Base-by-base conservation (phyloP, 2,797 vertebrate genomes). In the Garrulus glandarius region DNA sequence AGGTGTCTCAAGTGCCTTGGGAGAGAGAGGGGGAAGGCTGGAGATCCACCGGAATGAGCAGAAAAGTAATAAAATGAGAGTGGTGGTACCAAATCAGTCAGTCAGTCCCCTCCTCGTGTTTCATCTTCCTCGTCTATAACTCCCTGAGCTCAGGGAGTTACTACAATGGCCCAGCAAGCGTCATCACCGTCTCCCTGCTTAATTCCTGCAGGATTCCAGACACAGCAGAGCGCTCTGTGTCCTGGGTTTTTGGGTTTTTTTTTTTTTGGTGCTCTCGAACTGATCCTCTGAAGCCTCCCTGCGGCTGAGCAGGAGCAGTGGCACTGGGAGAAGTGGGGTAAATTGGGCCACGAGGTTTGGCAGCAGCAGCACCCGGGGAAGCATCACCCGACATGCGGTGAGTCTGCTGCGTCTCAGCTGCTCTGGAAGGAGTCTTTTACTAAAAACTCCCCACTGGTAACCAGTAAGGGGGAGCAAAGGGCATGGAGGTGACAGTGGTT, bases 201-300 rank as follows among this genome's bases (percentile, higher is more conserved):
- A 16, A 23, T 27, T 41, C 69, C 86, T 0, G 1, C 29, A 3
- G 68, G 34, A 63, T 55, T 19, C 53, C 60, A 5, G 6, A 9
- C 12, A 1, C 46, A 5, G 15, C 57, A 43, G 23, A 53, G 37
- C 36, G 6, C 57, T 57, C 43, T 3, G 2, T 21, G 65, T 20
- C 43, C 47, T 1, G 3, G 37, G 1, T 1, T 15, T 39, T 39
- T 1, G 2, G 37, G 2, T 26, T 3, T 0, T 15, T 37, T 37
- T 39, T 39, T n/a, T 6, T 61, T 18, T 2, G 2, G 24, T 29
- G 67, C 59, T 64, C 83, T 37, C 0, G 1, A 26, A 3, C 15
- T 0, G 75, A n/a, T 46, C 2, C 71, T 46, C 43, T 7, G 64
- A 65, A 82, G 59, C 69, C 41, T 61, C 74, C 84, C 84, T 13